A percentile compares a stretch with the other conserved stretches of the same genome.
Evolutionary conservation across 2,113 vertebrate genomes (phyloP).

Genomic region (Gymnocephalus cernua): DNA sequence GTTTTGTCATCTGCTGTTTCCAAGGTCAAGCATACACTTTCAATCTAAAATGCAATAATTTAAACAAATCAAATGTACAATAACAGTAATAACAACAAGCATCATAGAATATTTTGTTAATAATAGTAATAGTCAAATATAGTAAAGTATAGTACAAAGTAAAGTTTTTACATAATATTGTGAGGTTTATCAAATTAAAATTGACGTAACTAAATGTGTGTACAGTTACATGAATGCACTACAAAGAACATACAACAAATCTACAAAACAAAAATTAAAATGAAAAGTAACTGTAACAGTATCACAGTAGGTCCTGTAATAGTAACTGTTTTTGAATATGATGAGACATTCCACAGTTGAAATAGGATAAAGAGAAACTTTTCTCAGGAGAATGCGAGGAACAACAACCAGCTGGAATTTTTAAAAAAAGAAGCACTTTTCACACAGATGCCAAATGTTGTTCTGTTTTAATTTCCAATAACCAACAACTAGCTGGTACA

Average conservation of each 20-base stretch:
- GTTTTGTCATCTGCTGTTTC: too few relatives aligned
- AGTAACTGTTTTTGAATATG: not conserved
- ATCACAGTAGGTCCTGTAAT: too few relatives aligned
- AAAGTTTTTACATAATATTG: not conserved
- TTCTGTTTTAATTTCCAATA: conserved; percentile 65
- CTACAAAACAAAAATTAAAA: too few relatives aligned
- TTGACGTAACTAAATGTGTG: not conserved
- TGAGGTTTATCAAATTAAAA: not conserved
- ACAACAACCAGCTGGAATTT: not conserved
- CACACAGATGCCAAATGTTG: conserved; percentile 24
- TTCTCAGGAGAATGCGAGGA: not conserved
- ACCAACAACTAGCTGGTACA: conserved; percentile 42
- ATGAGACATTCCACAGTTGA: not conserved
- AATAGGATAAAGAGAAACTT: not conserved
- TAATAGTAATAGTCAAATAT: not conserved
- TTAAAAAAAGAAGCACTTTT: not conserved
- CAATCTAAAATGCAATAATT: not conserved
- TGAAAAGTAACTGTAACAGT: too few relatives aligned
- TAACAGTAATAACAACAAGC: not conserved
- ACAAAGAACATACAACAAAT: not conserved
- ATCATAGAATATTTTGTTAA: not conserved
- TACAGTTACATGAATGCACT: not conserved
- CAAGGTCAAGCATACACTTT: not conserved
- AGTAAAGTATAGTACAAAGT: not conserved
- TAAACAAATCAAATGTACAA: not conserved